Percentiles rank a stretch among this genome's conserved stretches.
Evolutionary conservation across 1,140 invertebrate species (phyloP).

Genomic region (Ectropis grisescens): DNA sequence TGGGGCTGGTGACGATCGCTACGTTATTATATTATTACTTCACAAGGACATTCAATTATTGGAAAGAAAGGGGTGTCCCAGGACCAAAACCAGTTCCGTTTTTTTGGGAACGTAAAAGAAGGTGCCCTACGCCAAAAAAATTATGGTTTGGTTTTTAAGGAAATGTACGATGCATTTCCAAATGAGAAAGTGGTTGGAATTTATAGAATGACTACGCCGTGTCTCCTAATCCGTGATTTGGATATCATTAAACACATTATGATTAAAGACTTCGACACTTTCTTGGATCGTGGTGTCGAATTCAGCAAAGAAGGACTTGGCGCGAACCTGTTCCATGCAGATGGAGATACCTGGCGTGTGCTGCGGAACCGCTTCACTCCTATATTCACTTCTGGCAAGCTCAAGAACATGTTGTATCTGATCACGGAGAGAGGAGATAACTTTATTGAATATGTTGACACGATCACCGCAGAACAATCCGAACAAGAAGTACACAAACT

Average conservation of each 20-base stretch:
- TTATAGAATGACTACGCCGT: conserved; percentile 41
- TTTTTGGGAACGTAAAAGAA: conserved; percentile 18
- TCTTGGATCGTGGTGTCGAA: conserved; percentile 56
- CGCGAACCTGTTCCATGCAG: conserved; percentile 46
- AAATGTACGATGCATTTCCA: conserved; percentile 14
- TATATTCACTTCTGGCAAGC: conserved; percentile 67
- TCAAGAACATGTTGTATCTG: conserved; percentile 54
- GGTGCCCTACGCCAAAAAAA: conserved; percentile 5
- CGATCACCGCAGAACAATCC: conserved; percentile 6
- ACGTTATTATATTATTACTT: conserved; percentile 18
- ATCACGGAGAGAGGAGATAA: conserved; percentile 34
- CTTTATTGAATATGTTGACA: conserved; percentile 24
- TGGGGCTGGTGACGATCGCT: too few species aligned
- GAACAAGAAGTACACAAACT: conserved; percentile 48
- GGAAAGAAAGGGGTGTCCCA: conserved; percentile 3
- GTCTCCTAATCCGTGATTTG: conserved; percentile 65
- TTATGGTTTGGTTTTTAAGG: conserved; percentile 3
- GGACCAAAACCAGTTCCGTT: conserved; percentile 11
- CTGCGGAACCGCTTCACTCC: conserved; percentile 66
- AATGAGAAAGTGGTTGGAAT: conserved; percentile 26
- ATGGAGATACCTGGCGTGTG: conserved; percentile 66
- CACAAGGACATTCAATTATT: not conserved
- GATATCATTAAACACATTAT: conserved; percentile 72
- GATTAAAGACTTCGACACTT: conserved; percentile 71
- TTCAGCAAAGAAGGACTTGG: conserved; percentile 65